Evolutionary conservation across 1,140 invertebrate species (phyloP).

Genomic region (Rhyzopertha dominica): DNA sequence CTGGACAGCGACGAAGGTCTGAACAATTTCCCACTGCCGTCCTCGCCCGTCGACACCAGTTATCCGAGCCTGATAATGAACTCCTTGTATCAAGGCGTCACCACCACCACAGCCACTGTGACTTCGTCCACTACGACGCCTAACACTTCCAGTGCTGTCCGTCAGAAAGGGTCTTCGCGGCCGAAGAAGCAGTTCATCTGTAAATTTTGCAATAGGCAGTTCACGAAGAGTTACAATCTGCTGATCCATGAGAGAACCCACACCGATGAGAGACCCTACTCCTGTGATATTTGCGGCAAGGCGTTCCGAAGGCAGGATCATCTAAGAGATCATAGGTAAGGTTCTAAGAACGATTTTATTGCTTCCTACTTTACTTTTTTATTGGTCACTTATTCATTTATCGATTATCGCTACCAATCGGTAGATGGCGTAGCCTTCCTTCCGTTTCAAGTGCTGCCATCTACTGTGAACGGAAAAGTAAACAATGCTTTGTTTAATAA

Average conservation of each 20-base stretch:
- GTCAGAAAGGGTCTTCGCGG: conserved; percentile 55
- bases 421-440: too few species aligned
- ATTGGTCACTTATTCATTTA: too few species aligned
- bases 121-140: conserved; percentile 15
- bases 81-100: conserved; percentile 53
- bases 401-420: too few species aligned
- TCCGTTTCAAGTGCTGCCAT: too few species aligned
- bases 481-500: too few species aligned
- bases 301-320: conserved; percentile 93
- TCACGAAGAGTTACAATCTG: conserved; percentile 95
- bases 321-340: conserved; percentile 82
- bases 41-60: conserved; percentile 52
- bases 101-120: conserved; percentile 29
- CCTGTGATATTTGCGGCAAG: conserved; percentile 93
- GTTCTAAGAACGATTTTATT: too few species aligned
- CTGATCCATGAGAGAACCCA: conserved; percentile 93
- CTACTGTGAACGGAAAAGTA: too few species aligned
- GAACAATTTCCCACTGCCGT: conserved; percentile 47
- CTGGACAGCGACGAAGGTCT: conserved; percentile 51
- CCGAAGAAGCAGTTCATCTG: conserved; percentile 95
- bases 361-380: too few species aligned
- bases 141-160: conserved; percentile 7
- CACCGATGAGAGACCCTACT: conserved; percentile 92
- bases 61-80: conserved; percentile 58
- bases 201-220: conserved; percentile 89